Base-by-base conservation (phyloP, 2,888 invertebrate species). In the Nemoura dubitans region DNA sequence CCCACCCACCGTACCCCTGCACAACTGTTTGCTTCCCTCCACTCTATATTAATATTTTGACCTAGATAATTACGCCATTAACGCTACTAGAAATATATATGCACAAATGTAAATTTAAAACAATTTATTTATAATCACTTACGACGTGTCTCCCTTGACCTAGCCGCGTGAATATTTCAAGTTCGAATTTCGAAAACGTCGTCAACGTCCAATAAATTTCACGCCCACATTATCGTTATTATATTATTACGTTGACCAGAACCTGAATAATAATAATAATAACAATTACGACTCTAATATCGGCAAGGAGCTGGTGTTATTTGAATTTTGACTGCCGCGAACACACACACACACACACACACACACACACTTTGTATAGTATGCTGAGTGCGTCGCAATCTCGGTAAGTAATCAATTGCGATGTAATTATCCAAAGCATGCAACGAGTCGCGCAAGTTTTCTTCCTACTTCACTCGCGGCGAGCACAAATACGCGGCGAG, bases 21-120 rank as follows among this genome's bases (percentile, higher is more conserved):
- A 36, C 36, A 6, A 10, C 36, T 36, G 36, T 59, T 59, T 59
- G 14, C 59, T 59, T 59, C 59, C 59, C 59, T 7, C 59, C 14
- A 59, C 59, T 59, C 59, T 59, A 59, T 59, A 59, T 59, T 59
- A 59, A 59, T 59, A 59, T 59, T 59, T 59, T 59, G 59, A 59
- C 59, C 59, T 14, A 59, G 16, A 59, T 59, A 7, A 59, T 21
- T 2, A 59, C 21, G 10, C 10, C 14, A 10, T 16, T 59, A 59
- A 59, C 14, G 59, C 59, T 14, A 16, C 59, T 1, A 59, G 59
- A 21, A 59, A 59, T 59, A 59, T 59, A 59, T 59, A 59, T 59
- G 59, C 59, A 59, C 14, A 7, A 21, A 59, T 59, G 10, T 59
- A 21, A 59, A 59, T 59, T 59, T 59, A 59, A 59, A 59, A 59